phyloP scores from a whole-genome alignment of 2,113 vertebrate species.

The Copsychus sechellarum region DNA sequence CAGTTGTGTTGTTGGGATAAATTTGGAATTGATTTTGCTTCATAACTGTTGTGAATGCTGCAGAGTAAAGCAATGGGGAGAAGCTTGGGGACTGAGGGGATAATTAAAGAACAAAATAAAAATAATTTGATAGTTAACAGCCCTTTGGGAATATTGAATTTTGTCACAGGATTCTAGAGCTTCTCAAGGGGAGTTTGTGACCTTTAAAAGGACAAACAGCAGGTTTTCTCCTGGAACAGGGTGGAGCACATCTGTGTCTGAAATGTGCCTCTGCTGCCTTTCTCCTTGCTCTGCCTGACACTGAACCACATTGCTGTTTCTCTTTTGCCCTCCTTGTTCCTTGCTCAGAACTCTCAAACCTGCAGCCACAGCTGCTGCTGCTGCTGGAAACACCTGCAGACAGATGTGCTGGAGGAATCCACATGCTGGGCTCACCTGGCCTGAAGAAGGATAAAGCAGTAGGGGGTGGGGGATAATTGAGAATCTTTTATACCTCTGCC shows the following conservation, averaged over 20 bases:
- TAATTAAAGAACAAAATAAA: not conserved
- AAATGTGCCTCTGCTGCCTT: not conserved
- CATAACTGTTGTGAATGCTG: not conserved
- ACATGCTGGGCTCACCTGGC: not conserved
- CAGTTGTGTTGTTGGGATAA: not conserved
- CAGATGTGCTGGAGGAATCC: not conserved
- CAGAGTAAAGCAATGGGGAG: not conserved
- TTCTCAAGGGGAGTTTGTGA: not conserved
- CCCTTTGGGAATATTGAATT: not conserved
- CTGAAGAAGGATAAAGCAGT: not conserved
- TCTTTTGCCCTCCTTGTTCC: not conserved
- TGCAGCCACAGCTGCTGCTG: not conserved
- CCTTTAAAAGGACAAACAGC: not conserved
- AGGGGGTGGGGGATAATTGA: not conserved
- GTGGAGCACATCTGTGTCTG: not conserved
- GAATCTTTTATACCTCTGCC: not conserved
- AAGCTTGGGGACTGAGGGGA: not conserved
- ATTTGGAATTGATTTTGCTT: not conserved
- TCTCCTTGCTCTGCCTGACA: not conserved
- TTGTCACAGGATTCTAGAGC: not conserved
- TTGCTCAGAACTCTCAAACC: not conserved
- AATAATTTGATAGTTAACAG: not conserved
- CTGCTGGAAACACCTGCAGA: not conserved
- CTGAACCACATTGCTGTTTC: fast-evolving
- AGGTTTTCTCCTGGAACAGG: not conserved